A percentile compares a stretch with the other conserved stretches of the same genome.
These are phyloP conservation scores for Sinella curviseta DNA, from an alignment of 1,140 invertebrate species.

Conservation along the genomic window DNA sequence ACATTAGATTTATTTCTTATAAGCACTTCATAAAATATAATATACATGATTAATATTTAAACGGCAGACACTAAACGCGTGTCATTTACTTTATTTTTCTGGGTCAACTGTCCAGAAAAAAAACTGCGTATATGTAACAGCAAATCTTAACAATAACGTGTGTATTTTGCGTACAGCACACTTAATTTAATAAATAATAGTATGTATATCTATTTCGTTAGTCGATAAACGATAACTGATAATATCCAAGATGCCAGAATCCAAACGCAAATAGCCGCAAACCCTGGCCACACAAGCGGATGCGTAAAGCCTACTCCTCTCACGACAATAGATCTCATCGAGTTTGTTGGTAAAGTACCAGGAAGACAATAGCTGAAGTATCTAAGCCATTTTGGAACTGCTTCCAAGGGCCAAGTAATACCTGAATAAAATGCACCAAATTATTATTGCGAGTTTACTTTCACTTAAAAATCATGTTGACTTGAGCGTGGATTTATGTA, in stretches of 20 bases:
- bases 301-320: background rate
- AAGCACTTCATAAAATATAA: no score
- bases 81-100: background rate
- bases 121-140: no score
- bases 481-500: no score
- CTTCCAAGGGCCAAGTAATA: conserved; percentile 19
- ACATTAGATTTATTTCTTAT: no score
- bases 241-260: background rate
- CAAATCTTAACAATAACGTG: no score
- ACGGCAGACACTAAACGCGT: background rate
- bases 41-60: no score
- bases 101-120: no score
- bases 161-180: no score
- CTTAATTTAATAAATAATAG: no score
- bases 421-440: background rate
- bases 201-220: conserved; percentile 20
- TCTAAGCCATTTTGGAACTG: background rate
- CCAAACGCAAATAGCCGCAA: background rate
- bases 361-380: conserved; percentile 17
- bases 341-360: background rate
- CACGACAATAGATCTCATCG: conserved; percentile 9
- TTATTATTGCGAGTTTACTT: background rate
- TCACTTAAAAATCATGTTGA: no score
- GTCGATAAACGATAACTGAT: background rate
- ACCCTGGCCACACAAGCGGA: conserved; percentile 10